phyloP scores from a whole-genome alignment of 2,888 invertebrate species.

The Campoplex capitator region DNA sequence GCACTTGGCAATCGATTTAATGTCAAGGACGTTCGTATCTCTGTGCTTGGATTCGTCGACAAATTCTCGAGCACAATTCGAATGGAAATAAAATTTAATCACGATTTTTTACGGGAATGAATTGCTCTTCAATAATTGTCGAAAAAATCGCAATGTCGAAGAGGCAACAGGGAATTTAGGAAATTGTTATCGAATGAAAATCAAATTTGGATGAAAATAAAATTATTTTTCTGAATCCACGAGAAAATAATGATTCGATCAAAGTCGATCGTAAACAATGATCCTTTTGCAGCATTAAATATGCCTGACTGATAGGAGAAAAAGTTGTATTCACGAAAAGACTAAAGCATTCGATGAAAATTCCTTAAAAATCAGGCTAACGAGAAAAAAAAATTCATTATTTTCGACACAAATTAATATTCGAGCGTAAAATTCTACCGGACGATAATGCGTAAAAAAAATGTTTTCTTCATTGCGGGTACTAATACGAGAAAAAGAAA shows the following conservation, averaged over 20 bases:
- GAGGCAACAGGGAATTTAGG: neutral
- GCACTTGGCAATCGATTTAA: conserved; percentile 55
- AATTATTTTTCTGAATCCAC: too few species aligned
- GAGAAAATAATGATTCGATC: too few species aligned
- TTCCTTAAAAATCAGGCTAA: neutral
- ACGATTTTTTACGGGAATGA: neutral
- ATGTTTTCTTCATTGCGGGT: neutral
- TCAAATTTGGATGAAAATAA: neutral
- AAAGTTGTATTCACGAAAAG: neutral
- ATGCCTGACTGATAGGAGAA: too few species aligned
- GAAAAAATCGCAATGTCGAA: too few species aligned
- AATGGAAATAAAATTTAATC: neutral
- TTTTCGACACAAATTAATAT: neutral
- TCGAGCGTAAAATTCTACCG: neutral
- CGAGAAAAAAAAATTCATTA: neutral
- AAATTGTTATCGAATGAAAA: neutral
- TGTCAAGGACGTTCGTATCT: conserved; percentile 47
- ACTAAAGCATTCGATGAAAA: neutral
- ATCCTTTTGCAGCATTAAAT: too few species aligned
- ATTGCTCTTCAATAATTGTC: neutral
- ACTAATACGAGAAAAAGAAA: neutral
- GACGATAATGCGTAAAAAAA: neutral
- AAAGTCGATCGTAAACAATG: too few species aligned
- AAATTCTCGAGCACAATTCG: neutral
- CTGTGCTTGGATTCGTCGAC: neutral